These are phyloP conservation scores for Brachionus calyciflorus DNA, from an alignment of 1,140 invertebrate genomes.

Conservation along the genomic window DNA sequence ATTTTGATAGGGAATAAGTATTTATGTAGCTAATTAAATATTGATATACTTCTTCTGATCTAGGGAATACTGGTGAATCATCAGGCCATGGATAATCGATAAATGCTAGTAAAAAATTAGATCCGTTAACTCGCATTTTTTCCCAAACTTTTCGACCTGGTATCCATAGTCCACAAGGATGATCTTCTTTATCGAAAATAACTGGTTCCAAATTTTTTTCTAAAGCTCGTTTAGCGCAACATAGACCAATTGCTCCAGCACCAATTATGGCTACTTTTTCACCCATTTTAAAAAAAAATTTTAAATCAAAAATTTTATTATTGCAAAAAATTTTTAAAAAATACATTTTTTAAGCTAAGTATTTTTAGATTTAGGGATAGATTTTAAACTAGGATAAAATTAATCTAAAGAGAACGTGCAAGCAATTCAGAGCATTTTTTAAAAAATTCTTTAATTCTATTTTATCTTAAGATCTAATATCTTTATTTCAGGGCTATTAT, in stretches of 20 bases:
- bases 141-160: constrained; percentile 10
- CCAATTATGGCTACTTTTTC: constrained; percentile 33
- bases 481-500: no score
- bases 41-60: constrained; percentile 72
- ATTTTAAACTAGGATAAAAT: no score
- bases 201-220: not conserved
- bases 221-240: not conserved
- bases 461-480: no score
- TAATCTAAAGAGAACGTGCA: no score
- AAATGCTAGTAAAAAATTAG: constrained; percentile 84
- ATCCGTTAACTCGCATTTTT: constrained; percentile 73
- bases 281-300: no score
- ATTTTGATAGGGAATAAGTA: not conserved
- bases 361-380: no score
- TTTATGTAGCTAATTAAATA: constrained; percentile 75
- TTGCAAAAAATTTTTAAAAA: no score
- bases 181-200: constrained; percentile 19
- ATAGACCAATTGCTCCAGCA: constrained; percentile 10
- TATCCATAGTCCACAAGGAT: constrained; percentile 9
- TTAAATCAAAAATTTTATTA: no score
- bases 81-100: constrained; percentile 73
- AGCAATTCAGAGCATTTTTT: no score
- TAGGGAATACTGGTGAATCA: constrained; percentile 70
- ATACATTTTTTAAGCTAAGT: no score
- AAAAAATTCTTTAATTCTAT: no score